Evolutionary conservation across 2,797 vertebrate species (phyloP), one percentile per base, ranked within the genome.

Genomic region (Selene dorsalis): DNA sequence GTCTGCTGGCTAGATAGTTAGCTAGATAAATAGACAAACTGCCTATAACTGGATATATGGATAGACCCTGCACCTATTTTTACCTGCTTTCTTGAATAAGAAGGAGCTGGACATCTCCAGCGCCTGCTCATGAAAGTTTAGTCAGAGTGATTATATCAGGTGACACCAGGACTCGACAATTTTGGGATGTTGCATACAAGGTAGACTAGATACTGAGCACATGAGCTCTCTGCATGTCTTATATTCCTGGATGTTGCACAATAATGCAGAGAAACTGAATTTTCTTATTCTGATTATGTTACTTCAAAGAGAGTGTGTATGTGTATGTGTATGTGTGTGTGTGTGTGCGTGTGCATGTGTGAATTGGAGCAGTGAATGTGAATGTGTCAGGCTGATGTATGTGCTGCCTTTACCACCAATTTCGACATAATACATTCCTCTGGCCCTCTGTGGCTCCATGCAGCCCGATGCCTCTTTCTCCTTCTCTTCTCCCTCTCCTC

Each of bases 371-470:
- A 30, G 41, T 32, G 70, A 79, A 55, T 71, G 81, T 11, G 62
- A 60, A 81, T n/a, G 41, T 87, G 90, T 90, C 90, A 80, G 55
- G 55, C 76, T 90, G 86, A 90, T 89, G 43, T 80, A 91, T 85
- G 87, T 76, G 62, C 81, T 77, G 75, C 79, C 77, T 80, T 91
- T 90, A 89, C 74, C 28, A 58, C 75, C 82, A 53, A 73, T 89
- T 89, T 79, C 60, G 26, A 38, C 76, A 61, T 73, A 85, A 73
- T 79, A 30, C 66, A 71, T 77, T 79, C 62, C 70, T 69, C 63
- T 67, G 66, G 47, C 65, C 38, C 66, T 64, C 45, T 59, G 70
- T 76, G 70, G 73, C 78, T 85, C 24, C 6, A 16, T 68, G 72
- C 63, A 67, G 58, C 69, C 74, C 20, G 12, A 20, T 30, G 6